A percentile compares a stretch with the other conserved stretches of the same genome.
phyloP scores from a whole-genome alignment of 2,888 invertebrate genomes.

The Dorcus parallelipipedus region DNA sequence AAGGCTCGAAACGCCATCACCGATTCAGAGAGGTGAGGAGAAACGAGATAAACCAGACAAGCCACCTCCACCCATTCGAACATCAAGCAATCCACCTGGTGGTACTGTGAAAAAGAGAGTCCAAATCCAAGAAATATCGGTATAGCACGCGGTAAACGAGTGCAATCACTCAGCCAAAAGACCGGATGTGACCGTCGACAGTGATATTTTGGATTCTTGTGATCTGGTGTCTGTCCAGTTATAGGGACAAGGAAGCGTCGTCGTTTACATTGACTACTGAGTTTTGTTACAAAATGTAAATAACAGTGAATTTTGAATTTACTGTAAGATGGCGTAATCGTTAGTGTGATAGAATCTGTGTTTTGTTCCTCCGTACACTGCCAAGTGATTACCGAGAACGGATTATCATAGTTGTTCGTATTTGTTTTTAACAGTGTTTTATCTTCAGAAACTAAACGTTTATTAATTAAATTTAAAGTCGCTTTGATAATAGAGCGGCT shows the following conservation, averaged over 20 bases:
- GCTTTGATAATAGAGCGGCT: too few relatives aligned
- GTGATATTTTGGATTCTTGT: constrained; percentile 37
- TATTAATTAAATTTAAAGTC: too few relatives aligned
- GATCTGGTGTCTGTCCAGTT: constrained; percentile 46
- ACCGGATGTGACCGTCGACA: constrained; percentile 38
- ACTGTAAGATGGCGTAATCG: neutral
- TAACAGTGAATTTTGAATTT: neutral
- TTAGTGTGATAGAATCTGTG: neutral
- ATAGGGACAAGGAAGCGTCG: constrained; percentile 38
- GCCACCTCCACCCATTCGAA: constrained; percentile 46
- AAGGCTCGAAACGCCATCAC: constrained; percentile 34
- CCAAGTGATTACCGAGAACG: neutral
- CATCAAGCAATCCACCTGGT: constrained; percentile 47
- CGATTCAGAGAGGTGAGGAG: constrained; percentile 38
- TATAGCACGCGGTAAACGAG: constrained; percentile 54
- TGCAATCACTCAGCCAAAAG: constrained; percentile 23
- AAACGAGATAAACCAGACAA: constrained; percentile 37
- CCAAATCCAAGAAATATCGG: constrained; percentile 78
- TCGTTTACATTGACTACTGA: constrained; percentile 34
- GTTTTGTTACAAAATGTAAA: neutral
- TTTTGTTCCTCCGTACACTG: neutral
- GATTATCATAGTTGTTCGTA: too few relatives aligned
- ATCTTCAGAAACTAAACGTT: too few relatives aligned
- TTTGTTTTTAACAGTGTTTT: too few relatives aligned
- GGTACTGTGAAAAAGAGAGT: constrained; percentile 72